Base-by-base conservation (phyloP, 2,113 vertebrate genomes). In the Pardalotus punctatus region DNA sequence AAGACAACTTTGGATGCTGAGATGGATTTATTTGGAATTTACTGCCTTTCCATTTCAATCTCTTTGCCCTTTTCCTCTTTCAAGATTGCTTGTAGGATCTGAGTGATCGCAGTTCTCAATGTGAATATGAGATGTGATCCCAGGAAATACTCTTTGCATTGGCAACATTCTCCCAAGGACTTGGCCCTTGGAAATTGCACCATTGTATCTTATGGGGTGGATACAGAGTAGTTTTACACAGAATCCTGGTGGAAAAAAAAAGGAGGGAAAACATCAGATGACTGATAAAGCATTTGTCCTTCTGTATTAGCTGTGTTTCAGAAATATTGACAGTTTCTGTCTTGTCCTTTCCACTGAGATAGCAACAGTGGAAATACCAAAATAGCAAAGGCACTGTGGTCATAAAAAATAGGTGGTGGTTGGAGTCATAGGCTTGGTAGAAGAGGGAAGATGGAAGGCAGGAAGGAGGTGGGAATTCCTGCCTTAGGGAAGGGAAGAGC, bases 151-250 rank as follows among this genome's bases (percentile, higher is more conserved):
- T 43, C 74, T 96, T 86, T 98, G 98, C 98, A 99, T 97, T 2
- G 98, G 98, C 86, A 98, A 8, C 88, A 98, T 79, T 33, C 2
- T 98, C 61, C 98, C 98, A 22, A 99, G 96, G 89, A 87, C 70
- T 81, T 98, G 87, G 5, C 98, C 98, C 78, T 98, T 98, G 47
- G 67, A 97, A 89, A 99, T 88, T 7, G 43, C 43, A 15, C 98
- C 98, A 0, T 23, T 89, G 58, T 97, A 98, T 86, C 60, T 97
- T 92, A 94, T 17, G 22, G 98, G 98, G 13, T 98, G 98, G 91
- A 99, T 96, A 50, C 98, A 98, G 91, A 98, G 81, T 23, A 99
- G 90, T 96, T 97, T 98, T 42, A 98, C 97, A 54, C 98, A 99
- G 79, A 98, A 97, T 65, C 90, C 98, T 96, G 64, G 28, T 97